These are phyloP conservation scores for Troides helena DNA, from an alignment of 2,888 invertebrate genomes.

Conservation along the genomic window DNA sequence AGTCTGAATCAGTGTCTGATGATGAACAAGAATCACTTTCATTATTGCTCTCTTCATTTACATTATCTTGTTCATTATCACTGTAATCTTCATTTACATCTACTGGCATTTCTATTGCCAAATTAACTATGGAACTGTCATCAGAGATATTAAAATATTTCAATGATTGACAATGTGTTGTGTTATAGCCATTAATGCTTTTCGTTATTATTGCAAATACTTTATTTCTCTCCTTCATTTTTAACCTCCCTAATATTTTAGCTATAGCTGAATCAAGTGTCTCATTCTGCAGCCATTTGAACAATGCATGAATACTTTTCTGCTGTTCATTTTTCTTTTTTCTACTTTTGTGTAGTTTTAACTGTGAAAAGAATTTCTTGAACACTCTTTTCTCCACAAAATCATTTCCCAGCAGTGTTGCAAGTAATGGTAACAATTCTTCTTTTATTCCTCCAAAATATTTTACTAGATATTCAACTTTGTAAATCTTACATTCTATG, in stretches of 20 bases:
- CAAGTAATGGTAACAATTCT: slow-evolving; percentile 87
- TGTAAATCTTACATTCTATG: slow-evolving; percentile 86
- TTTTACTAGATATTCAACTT: slow-evolving; percentile 83
- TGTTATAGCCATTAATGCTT: slow-evolving; percentile 83
- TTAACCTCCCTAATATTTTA: slow-evolving; percentile 83
- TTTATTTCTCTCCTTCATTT: slow-evolving; percentile 73
- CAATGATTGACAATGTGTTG: slow-evolving; percentile 79
- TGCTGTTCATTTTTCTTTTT: slow-evolving; percentile 82
- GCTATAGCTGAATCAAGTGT: slow-evolving; percentile 84
- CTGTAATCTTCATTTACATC: slow-evolving; percentile 36
- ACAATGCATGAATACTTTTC: slow-evolving; percentile 83
- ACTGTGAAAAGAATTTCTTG: slow-evolving; percentile 83
- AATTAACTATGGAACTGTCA: slow-evolving; percentile 35
- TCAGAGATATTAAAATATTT: slow-evolving; percentile 73
- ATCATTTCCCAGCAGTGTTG: slow-evolving; percentile 94
- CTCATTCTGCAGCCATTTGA: slow-evolving; percentile 88
- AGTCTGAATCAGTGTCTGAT: slow-evolving; percentile 27
- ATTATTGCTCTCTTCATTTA: slow-evolving; percentile 39
- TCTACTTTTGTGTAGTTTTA: slow-evolving; percentile 80
- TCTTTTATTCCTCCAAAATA: slow-evolving; percentile 83
- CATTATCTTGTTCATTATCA: slow-evolving; percentile 38
- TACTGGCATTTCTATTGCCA: slow-evolving; percentile 37
- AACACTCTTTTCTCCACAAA: slow-evolving; percentile 86
- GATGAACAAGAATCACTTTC: slow-evolving; percentile 32
- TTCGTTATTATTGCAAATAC: slow-evolving; percentile 81